phyloP scores from a whole-genome alignment of 2,797 vertebrate genomes.

The Schizopygopsis malacanthus region DNA sequence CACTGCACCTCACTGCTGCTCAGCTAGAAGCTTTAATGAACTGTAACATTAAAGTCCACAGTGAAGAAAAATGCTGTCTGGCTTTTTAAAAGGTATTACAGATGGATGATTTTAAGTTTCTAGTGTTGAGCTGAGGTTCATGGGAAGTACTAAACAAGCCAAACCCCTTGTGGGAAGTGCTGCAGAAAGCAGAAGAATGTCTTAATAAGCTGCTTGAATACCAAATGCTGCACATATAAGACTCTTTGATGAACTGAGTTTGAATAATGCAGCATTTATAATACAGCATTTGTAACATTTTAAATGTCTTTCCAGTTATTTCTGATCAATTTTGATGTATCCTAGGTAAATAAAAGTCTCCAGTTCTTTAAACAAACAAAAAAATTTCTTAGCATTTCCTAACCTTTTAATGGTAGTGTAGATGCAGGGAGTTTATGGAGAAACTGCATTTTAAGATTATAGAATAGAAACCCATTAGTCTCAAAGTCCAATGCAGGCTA shows the following conservation, averaged over 20 bases:
- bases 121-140: background rate
- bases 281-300: slow-evolving; percentile 7
- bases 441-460: slow-evolving; percentile 2
- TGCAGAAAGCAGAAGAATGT: background rate
- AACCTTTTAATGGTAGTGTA: background rate
- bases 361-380: background rate
- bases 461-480: slow-evolving; percentile 22
- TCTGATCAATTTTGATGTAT: slow-evolving; percentile 1
- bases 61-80: background rate
- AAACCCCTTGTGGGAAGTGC: background rate
- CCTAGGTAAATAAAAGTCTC: background rate
- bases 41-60: background rate
- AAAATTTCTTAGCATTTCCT: background rate
- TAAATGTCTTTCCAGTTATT: background rate
- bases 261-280: slow-evolving; percentile 2
- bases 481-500: slow-evolving; percentile 8
- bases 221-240: background rate
- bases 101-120: background rate
- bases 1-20: background rate
- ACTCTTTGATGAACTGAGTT: slow-evolving; percentile 17
- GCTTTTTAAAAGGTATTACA: background rate
- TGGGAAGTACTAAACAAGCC: background rate
- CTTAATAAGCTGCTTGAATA: background rate
- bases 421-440: background rate
- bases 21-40: background rate